phyloP scores from a whole-genome alignment of 2,113 vertebrate species.

The Cyanoderma ruficeps region DNA sequence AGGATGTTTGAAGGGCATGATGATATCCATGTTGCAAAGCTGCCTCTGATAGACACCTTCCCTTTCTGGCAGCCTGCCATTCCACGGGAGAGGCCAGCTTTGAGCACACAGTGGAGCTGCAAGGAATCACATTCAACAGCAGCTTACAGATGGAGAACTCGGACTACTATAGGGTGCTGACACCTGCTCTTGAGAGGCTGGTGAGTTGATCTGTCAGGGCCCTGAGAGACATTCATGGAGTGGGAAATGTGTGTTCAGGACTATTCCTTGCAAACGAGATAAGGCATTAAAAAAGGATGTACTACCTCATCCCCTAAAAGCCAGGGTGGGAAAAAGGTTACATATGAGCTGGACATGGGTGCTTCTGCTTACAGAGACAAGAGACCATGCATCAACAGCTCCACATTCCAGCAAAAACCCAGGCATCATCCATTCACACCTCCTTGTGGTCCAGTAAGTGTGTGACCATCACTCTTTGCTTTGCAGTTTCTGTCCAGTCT shows the following conservation, averaged over 20 bases:
- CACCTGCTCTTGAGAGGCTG: constrained; percentile 80
- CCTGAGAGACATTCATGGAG: neutral
- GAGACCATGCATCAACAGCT: neutral
- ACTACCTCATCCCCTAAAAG: neutral
- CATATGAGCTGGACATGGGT: neutral
- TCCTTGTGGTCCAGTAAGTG: neutral
- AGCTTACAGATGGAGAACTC: constrained; percentile 77
- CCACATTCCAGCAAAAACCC: neutral
- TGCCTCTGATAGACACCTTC: neutral
- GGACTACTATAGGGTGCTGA: constrained; percentile 76
- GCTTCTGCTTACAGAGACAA: neutral
- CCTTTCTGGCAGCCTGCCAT: constrained; percentile 61
- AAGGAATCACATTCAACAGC: constrained; percentile 79
- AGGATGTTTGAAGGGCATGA: neutral
- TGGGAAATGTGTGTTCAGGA: neutral
- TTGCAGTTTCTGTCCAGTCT: constrained; percentile 86
- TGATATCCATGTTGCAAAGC: neutral
- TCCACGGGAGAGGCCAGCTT: constrained; percentile 19
- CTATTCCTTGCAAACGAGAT: neutral
- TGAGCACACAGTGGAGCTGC: constrained; percentile 81
- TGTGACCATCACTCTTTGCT: neutral
- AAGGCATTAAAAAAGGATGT: neutral
- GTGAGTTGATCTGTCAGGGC: constrained; percentile 56
- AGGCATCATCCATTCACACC: neutral
- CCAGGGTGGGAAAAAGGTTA: neutral